Conservation (phyloP, 2,113 vertebrate genomes). For the Pangasianodon gigas region DNA sequence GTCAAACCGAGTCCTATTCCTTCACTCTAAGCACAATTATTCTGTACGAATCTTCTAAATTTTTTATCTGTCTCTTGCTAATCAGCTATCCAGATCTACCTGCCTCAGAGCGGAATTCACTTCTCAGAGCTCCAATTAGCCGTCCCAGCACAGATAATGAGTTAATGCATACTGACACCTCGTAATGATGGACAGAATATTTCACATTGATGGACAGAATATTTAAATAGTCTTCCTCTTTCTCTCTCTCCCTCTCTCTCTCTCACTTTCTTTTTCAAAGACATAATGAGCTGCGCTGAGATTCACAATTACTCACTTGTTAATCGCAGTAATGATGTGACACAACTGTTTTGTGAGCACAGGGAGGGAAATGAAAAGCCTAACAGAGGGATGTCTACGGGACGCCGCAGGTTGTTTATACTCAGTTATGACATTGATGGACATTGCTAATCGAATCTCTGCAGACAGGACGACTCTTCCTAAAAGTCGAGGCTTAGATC, state of each 20-base stretch:
- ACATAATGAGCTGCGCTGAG: slow-evolving; percentile 63
- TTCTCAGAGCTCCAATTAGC: slow-evolving; percentile 28
- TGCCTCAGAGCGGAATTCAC: slow-evolving; percentile 1
- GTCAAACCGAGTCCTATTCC: not conserved
- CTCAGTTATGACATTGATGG: slow-evolving; percentile 70
- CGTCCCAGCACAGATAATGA: slow-evolving; percentile 21
- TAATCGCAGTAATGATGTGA: slow-evolving; percentile 65
- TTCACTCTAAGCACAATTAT: not conserved
- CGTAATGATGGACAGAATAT: slow-evolving; percentile 35
- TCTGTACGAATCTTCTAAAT: not conserved
- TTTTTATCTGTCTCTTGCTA: not conserved
- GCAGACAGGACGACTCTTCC: slow-evolving; percentile 61
- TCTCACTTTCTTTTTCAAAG: slow-evolving; percentile 45
- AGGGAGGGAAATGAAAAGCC: slow-evolving; percentile 69
- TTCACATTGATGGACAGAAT: slow-evolving; percentile 26
- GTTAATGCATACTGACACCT: slow-evolving; percentile 18
- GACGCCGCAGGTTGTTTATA: slow-evolving; percentile 64
- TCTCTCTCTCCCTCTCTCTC: slow-evolving; percentile 6
- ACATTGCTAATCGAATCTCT: slow-evolving; percentile 74
- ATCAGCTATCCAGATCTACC: not conserved
- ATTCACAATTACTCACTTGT: slow-evolving; percentile 61
- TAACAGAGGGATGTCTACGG: slow-evolving; percentile 56
- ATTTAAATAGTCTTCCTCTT: slow-evolving; percentile 1
- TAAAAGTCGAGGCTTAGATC: slow-evolving; percentile 62
- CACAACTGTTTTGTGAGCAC: slow-evolving; percentile 55